Conservation (phyloP, 2,113 vertebrate species). For the Sapayoa aenigma region DNA sequence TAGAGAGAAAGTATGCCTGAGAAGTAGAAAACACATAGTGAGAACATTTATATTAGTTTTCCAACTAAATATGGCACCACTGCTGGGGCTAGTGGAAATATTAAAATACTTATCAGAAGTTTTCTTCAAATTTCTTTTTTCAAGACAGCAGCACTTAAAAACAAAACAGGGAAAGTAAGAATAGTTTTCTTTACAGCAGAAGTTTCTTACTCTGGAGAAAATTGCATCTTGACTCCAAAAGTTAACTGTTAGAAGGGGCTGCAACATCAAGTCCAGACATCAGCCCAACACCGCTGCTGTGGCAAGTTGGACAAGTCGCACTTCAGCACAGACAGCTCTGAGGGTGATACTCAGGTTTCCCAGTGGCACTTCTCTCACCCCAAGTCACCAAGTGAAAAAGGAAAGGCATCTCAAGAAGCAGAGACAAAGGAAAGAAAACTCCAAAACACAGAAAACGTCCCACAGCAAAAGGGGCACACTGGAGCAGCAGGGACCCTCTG, state of each 20-base stretch:
- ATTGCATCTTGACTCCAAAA: not conserved
- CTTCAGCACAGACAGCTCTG: not conserved
- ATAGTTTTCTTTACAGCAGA: not conserved
- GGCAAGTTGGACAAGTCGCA: fast-evolving
- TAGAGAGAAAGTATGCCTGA: not conserved
- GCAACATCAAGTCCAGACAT: not conserved
- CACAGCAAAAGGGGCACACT: not conserved
- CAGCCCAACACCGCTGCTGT: not conserved
- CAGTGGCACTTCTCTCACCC: not conserved
- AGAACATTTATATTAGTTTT: not conserved
- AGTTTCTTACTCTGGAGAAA: not conserved
- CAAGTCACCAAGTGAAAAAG: not conserved
- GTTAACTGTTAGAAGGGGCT: not conserved
- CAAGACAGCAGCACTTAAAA: not conserved
- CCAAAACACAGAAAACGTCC: not conserved
- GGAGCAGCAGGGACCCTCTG: slow-evolving; percentile 57
- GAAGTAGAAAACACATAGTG: not conserved
- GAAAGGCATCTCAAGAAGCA: not conserved
- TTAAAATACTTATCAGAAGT: not conserved
- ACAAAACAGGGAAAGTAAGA: not conserved
- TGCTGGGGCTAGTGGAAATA: not conserved
- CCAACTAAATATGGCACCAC: not conserved
- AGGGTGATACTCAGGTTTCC: not conserved
- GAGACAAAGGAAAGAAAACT: not conserved
- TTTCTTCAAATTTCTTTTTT: not conserved